Evolutionary conservation across 2,888 invertebrate genomes (phyloP), one percentile per base, ranked within the genome.

Genomic region (Morpho deidamia): DNA sequence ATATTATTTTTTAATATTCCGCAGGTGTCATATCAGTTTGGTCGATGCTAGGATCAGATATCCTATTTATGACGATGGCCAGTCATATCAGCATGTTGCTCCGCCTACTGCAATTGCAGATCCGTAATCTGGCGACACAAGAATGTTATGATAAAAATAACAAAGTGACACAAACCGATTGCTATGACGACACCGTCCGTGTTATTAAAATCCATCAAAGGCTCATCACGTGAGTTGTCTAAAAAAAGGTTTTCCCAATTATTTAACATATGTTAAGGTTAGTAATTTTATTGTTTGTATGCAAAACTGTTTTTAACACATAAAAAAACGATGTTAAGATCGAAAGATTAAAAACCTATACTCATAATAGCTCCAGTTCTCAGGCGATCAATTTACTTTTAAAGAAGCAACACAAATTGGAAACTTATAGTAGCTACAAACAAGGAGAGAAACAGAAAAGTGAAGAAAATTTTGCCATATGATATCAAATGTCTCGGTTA

Each of bases 81-180:
- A 83, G 78, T 52, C 81, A 85, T 55, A 83, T 85, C 45, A 78
- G 81, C 58, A 79, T 85, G 83, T 65, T 84, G 9, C 55, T 85
- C 9, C 73, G 76, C 7, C 58, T 82, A 2, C 61, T 85, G 45
- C 83, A 83, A 66, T 63, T 78, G 14, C 75, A 75, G 60, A 78
- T 85, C 54, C 76, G 81, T 1, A 66, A 66, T 1, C 41, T 83
- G 35, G 74, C 70, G 2, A 51, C 9, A 11, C 9, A 11, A 7
- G 23, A 14, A 14, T n/a, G 23, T 12, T 43, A 38, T 14, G 33
- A 44, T 11, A 34, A 53, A 1, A 43, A 56, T 7, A 48, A 11
- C 7, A 12, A 46, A 7, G 11, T 8, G 7, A 44, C 46, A 23
- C 52, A 37, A 11, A 37, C 11, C 4, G 74, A 79, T 48, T 72